These are phyloP conservation scores for Seira musarum DNA, from an alignment of 2,888 invertebrate species.

Conservation along the genomic window DNA sequence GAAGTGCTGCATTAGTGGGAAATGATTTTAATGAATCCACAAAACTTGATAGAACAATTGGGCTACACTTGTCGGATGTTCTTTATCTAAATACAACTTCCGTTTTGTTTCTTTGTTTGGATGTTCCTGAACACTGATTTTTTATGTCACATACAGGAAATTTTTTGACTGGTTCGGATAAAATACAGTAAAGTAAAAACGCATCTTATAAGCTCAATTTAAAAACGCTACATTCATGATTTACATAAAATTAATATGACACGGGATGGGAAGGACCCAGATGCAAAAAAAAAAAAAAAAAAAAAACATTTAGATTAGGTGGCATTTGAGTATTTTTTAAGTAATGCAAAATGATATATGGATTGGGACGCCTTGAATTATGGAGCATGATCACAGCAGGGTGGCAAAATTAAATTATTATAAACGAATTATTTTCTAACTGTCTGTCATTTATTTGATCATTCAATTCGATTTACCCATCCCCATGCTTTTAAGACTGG, in stretches of 20 bases:
- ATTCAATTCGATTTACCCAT: slow-evolving; percentile 53
- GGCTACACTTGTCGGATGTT: slow-evolving; percentile 47
- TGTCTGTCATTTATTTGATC: slow-evolving; percentile 62
- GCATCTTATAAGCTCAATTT: too few relatives aligned
- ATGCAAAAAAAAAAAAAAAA: not conserved
- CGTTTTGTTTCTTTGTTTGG: slow-evolving; percentile 18
- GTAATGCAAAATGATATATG: not conserved
- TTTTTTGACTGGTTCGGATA: too few relatives aligned
- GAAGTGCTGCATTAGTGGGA: not conserved
- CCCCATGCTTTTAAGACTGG: slow-evolving; percentile 34
- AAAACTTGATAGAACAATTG: too few relatives aligned
- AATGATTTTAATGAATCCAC: too few relatives aligned
- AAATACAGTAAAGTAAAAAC: too few relatives aligned
- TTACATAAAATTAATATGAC: too few relatives aligned
- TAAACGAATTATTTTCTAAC: slow-evolving; percentile 66
- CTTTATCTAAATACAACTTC: slow-evolving; percentile 54
- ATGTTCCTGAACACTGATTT: too few relatives aligned
- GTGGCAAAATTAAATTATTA: slow-evolving; percentile 61
- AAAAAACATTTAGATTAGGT: not conserved
- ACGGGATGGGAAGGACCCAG: not conserved
- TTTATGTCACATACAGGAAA: not conserved
- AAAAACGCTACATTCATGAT: too few relatives aligned
- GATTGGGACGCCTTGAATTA: not conserved
- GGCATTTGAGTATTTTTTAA: not conserved
- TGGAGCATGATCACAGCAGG: slow-evolving; percentile 50